These are phyloP conservation scores for Chaenodraco wilsoni DNA, from an alignment of 2,797 vertebrate genomes.

Conservation along the genomic window DNA sequence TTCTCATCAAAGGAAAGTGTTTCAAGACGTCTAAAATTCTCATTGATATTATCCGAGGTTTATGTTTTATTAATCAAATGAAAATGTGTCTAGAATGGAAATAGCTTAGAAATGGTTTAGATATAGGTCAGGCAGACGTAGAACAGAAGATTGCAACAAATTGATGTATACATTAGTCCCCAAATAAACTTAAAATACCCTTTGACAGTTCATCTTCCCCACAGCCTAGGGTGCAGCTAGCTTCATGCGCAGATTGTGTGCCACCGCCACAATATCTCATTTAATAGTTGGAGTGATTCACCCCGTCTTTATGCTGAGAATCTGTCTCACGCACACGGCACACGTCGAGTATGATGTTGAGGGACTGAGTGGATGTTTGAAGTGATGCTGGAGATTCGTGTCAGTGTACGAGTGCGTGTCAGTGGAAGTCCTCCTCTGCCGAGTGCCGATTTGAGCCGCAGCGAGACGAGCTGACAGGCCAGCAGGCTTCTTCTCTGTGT, in stretches of 20 bases:
- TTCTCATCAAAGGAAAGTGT: conserved; percentile 36
- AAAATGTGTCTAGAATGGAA: not conserved
- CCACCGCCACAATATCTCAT: conserved; percentile 14
- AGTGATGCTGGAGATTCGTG: conserved; percentile 66
- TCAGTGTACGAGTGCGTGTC: conserved; percentile 64
- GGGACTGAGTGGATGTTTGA: conserved; percentile 60
- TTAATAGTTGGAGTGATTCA: conserved; percentile 44
- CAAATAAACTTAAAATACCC: not conserved
- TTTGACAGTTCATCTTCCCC: not conserved
- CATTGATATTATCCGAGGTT: conserved; percentile 27
- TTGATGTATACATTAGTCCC: not conserved
- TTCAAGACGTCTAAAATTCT: conserved; percentile 21
- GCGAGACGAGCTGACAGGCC: conserved; percentile 69
- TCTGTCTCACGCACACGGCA: conserved; percentile 29
- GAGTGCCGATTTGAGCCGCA: conserved; percentile 67
- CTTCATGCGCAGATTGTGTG: conserved; percentile 27
- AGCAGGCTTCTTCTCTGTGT: conserved; percentile 70
- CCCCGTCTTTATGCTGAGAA: conserved; percentile 22
- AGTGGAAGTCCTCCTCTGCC: conserved; percentile 56
- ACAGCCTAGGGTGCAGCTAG: conserved; percentile 14
- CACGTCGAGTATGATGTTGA: conserved; percentile 61
- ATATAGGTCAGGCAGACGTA: not conserved
- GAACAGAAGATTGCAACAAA: not conserved
- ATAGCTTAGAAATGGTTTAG: conserved; percentile 1
- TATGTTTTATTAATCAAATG: conserved; percentile 29